Conservation (phyloP, 2,888 invertebrate species). For the Branchipolynoe longqiensis region DNA sequence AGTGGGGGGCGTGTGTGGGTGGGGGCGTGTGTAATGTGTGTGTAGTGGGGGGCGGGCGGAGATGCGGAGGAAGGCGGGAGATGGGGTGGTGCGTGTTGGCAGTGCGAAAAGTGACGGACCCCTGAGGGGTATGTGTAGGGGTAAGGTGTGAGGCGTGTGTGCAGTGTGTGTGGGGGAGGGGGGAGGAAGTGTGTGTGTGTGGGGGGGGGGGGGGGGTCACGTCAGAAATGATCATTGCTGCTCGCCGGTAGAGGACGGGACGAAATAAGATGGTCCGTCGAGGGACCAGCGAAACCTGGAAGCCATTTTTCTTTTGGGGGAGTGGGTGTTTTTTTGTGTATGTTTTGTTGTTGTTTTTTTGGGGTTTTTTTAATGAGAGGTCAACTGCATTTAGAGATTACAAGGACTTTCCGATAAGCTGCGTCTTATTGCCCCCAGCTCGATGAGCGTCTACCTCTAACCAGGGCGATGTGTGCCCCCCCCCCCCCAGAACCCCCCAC, state of each 20-base stretch:
- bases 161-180: not conserved
- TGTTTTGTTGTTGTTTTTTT: too few relatives aligned
- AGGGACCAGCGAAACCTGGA: not conserved
- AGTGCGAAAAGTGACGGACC: too few relatives aligned
- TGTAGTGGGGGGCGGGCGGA: not conserved
- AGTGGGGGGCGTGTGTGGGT: not conserved
- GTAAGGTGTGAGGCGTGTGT: not conserved
- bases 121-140: not conserved
- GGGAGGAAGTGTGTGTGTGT: not conserved
- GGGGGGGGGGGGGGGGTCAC: not conserved
- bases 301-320: not conserved
- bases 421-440: too few relatives aligned
- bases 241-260: not conserved
- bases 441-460: too few relatives aligned
- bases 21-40: not conserved
- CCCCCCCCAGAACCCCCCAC: too few relatives aligned
- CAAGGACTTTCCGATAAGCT: too few relatives aligned
- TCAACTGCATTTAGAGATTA: too few relatives aligned
- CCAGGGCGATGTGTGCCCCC: too few relatives aligned
- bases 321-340: too few relatives aligned
- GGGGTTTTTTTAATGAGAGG: too few relatives aligned
- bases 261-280: not conserved
- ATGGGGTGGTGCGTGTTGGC: not conserved
- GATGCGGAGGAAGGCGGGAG: not conserved
- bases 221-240: slow-evolving; percentile 28